These are phyloP conservation scores for Bufo gargarizans DNA, from an alignment of 2,113 vertebrate species.

Conservation along the genomic window DNA sequence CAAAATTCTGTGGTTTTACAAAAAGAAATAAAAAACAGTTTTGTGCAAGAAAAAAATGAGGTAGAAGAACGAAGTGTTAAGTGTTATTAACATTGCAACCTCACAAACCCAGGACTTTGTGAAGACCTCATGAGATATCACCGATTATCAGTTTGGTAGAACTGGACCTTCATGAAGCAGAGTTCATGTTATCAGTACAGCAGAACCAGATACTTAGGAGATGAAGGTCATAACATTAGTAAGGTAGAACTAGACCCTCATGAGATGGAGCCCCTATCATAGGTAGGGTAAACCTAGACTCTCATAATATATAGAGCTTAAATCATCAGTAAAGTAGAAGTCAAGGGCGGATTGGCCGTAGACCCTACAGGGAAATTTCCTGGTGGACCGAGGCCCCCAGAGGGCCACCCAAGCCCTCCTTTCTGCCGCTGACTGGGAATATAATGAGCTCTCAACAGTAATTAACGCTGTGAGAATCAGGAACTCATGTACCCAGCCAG, in stretches of 20 bases:
- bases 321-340: not conserved
- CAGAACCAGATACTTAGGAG: not conserved
- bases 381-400: too few relatives aligned
- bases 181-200: not conserved
- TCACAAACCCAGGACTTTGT: not conserved
- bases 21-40: not conserved
- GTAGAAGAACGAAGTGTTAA: not conserved
- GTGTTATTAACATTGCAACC: not conserved
- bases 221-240: not conserved
- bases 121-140: not conserved
- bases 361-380: too few relatives aligned
- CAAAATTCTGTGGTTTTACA: not conserved
- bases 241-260: not conserved
- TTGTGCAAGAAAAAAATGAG: slow-evolving; percentile 17
- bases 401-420: too few relatives aligned
- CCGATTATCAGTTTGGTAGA: not conserved
- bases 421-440: too few relatives aligned
- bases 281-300: not conserved
- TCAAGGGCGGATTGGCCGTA: too few relatives aligned
- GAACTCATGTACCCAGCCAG: too few relatives aligned
- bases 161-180: not conserved
- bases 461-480: too few relatives aligned
- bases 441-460: too few relatives aligned
- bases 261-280: not conserved
- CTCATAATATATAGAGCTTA: not conserved